A percentile compares a stretch with the other conserved stretches of the same genome.
These are phyloP conservation scores for Conger conger DNA, from an alignment of 2,113 vertebrate genomes.

Conservation along the genomic window DNA sequence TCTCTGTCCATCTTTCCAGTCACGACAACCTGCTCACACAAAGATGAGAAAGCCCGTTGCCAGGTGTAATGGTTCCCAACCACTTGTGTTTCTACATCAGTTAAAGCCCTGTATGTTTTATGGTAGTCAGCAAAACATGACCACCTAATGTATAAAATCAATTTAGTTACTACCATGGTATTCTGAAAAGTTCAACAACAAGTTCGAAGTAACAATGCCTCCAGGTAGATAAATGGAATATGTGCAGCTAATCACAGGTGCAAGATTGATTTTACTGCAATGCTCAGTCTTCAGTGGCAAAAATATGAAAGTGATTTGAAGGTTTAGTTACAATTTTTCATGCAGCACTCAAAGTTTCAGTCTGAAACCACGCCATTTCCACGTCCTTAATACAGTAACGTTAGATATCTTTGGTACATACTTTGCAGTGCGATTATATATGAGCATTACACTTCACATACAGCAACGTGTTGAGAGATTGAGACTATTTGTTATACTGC, in stretches of 20 bases:
- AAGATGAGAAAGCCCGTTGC: background rate
- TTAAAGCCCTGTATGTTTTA: background rate
- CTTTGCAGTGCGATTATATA: background rate
- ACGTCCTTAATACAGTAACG: no score
- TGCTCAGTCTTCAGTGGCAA: background rate
- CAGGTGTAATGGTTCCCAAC: background rate
- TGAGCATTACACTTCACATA: no score
- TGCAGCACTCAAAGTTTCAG: no score
- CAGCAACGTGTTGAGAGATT: background rate
- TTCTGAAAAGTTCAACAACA: background rate
- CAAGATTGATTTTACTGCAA: background rate
- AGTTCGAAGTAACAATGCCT: background rate
- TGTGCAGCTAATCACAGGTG: background rate
- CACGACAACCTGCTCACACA: constrained; percentile 21
- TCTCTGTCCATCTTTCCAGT: constrained; percentile 28
- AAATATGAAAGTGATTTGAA: background rate
- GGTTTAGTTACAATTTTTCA: no score
- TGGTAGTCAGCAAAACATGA: background rate
- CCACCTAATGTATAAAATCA: background rate
- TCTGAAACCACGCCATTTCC: no score
- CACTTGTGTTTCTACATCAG: background rate
- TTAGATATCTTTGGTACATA: background rate
- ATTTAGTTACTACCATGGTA: background rate
- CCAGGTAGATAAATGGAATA: background rate
- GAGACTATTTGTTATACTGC: no score